phyloP scores from a whole-genome alignment of 2,797 vertebrate species.

The Diplodus puntazzo region DNA sequence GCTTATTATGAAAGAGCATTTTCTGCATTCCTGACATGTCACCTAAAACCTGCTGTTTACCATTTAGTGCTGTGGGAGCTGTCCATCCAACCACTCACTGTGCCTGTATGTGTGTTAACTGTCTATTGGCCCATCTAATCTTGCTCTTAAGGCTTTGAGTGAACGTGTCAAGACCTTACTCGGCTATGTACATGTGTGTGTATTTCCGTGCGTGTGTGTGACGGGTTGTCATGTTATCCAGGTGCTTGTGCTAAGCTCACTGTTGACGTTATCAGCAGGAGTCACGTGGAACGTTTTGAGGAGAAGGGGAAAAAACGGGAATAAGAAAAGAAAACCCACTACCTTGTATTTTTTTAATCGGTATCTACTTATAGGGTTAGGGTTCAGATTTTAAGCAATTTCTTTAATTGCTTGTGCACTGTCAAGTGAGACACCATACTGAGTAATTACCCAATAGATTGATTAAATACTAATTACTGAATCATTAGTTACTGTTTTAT shows the following conservation, averaged over 20 bases:
- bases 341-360: not conserved
- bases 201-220: conserved; percentile 44
- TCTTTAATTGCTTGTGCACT: too few relatives aligned
- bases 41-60: conserved; percentile 90
- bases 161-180: conserved; percentile 64
- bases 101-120: conserved; percentile 35
- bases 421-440: too few relatives aligned
- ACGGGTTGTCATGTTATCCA: conserved; percentile 65
- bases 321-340: conserved; percentile 4
- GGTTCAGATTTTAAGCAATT: too few relatives aligned
- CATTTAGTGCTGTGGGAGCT: conserved; percentile 85
- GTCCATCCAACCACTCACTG: conserved; percentile 63
- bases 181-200: conserved; percentile 39
- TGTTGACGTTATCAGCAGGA: conserved; percentile 59
- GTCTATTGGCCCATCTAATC: conserved; percentile 56
- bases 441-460: too few relatives aligned
- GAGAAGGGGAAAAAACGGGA: conserved; percentile 15
- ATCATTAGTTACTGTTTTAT: too few relatives aligned
- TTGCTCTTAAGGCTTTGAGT: conserved; percentile 60
- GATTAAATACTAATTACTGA: too few relatives aligned
- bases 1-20: conserved; percentile 87
- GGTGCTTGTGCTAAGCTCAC: conserved; percentile 60
- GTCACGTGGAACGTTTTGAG: conserved; percentile 11
- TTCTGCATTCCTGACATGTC: conserved; percentile 87
- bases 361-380: not conserved